Evolutionary conservation across 2,888 invertebrate species (phyloP).

Genomic region (Netelia inedita): DNA sequence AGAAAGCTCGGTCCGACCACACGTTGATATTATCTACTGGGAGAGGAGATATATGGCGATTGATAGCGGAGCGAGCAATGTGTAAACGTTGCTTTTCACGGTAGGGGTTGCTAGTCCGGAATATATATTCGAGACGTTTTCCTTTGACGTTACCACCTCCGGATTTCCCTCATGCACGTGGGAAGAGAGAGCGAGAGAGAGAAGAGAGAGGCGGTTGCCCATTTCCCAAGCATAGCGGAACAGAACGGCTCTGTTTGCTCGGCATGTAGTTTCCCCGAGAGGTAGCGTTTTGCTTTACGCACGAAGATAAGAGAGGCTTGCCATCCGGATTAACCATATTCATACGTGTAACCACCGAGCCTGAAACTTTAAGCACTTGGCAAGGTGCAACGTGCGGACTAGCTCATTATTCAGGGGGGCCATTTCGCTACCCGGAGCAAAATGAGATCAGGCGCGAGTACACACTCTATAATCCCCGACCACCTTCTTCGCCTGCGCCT

Average conservation of each 20-base stretch:
- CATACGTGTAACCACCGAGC: slow-evolving; percentile 66
- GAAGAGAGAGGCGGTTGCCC: slow-evolving; percentile 5
- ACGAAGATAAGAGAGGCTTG: slow-evolving; percentile 64
- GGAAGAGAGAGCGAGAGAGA: slow-evolving; percentile 15
- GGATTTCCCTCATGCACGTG: not conserved
- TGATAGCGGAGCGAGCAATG: not conserved
- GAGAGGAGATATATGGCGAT: not conserved
- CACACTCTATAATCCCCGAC: slow-evolving; percentile 34
- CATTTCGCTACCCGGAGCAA: slow-evolving; percentile 60
- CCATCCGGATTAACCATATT: slow-evolving; percentile 67
- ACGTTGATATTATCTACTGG: not conserved
- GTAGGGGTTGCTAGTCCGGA: not conserved
- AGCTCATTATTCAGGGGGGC: slow-evolving; percentile 63
- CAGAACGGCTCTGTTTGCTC: slow-evolving; percentile 57
- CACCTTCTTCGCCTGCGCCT: slow-evolving; percentile 32
- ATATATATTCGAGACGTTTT: slow-evolving; percentile 3
- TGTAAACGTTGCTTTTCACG: not conserved
- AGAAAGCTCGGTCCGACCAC: not conserved
- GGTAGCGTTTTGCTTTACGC: slow-evolving; percentile 65
- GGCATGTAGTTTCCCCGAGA: slow-evolving; percentile 46
- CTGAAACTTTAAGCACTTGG: slow-evolving; percentile 66
- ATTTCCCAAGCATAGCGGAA: slow-evolving; percentile 24
- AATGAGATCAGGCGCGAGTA: slow-evolving; percentile 66
- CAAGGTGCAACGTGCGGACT: slow-evolving; percentile 66
- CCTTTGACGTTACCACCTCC: slow-evolving; percentile 5